Base-by-base conservation (phyloP, 2,113 vertebrate species). In the Catharus fuscescens region DNA sequence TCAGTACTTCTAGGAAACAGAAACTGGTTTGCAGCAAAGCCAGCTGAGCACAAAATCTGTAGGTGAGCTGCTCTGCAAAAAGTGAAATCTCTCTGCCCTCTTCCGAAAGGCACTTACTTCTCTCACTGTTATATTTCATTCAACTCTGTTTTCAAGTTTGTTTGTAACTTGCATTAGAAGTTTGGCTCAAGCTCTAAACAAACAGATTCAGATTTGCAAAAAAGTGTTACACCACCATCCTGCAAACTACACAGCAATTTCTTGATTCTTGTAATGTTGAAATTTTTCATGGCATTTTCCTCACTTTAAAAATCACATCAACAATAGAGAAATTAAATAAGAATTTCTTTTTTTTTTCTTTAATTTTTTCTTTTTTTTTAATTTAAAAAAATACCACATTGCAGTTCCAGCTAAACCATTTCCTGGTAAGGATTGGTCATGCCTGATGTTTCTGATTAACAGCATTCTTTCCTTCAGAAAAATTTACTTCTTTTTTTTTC, bases 371-470 rank as follows among this genome's bases (percentile, higher is more conserved):
- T n/a, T 10, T 19, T 25, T 56, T 50, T 50, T 60, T 14, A 2
- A 50, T 40, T 40, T 48, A 38, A 34, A 77, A 82, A 88, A 77
- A 19, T 29, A 88, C 38, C 3, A 6, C 45, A 48, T 5, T 94
- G 38, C 5, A 8, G 48, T 92, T 67, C n/a, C 34, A 93, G 54
- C 67, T 92, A 88, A 92, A 38, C 23, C 42, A 26, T 89, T 96
- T 97, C 88, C 85, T 83, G 85, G 74, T 96, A 96, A 95, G 85
- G 57, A 78, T 18, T 80, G 50, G 87, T 97, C 92, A 96, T 9
- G 66, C 28, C 81, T 90, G 64, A 76, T 97, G 96, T 96, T 95
- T 97, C 77, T 87, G 84, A 96, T 94, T 95, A 95, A 42, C 16
- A 70, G 24, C 80, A 86, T 82, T 96, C 38, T 56, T 96, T 96